Evolutionary conservation across 1,140 invertebrate species (phyloP).

Genomic region (Drosophila sp.): DNA sequence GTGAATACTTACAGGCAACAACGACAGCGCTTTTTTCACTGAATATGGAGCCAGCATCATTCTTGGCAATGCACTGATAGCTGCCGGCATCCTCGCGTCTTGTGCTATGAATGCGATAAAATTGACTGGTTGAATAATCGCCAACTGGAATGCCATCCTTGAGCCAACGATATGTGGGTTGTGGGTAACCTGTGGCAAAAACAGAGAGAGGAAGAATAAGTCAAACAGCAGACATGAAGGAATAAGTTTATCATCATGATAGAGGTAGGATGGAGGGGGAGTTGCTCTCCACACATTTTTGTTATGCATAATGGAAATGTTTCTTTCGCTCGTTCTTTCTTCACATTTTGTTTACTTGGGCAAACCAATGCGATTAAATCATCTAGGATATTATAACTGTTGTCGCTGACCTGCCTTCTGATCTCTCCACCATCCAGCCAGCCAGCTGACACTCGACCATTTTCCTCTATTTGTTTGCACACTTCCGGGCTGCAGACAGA

Average conservation of each 20-base stretch:
- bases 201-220: not conserved
- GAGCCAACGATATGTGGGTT: constrained; percentile 94
- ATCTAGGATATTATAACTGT: constrained; percentile 20
- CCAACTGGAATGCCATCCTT: constrained; percentile 91
- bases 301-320: constrained; percentile 55
- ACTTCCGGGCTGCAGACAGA: constrained; percentile 10
- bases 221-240: not conserved
- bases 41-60: constrained; percentile 94
- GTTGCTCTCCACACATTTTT: not conserved
- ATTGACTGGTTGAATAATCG: constrained; percentile 90
- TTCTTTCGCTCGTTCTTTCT: not conserved
- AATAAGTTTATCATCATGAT: not conserved
- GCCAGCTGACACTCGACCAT: not conserved
- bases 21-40: constrained; percentile 93
- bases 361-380: constrained; percentile 36
- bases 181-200: constrained; percentile 89
- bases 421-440: not conserved
- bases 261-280: constrained; percentile 2
- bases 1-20: constrained; percentile 93
- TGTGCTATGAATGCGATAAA: constrained; percentile 92
- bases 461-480: constrained; percentile 15
- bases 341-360: not conserved
- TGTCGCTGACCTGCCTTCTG: not conserved
- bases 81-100: constrained; percentile 91
- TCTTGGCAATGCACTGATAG: constrained; percentile 95